Conservation (phyloP, 2,797 vertebrate genomes). For the Champsocephalus esox region DNA sequence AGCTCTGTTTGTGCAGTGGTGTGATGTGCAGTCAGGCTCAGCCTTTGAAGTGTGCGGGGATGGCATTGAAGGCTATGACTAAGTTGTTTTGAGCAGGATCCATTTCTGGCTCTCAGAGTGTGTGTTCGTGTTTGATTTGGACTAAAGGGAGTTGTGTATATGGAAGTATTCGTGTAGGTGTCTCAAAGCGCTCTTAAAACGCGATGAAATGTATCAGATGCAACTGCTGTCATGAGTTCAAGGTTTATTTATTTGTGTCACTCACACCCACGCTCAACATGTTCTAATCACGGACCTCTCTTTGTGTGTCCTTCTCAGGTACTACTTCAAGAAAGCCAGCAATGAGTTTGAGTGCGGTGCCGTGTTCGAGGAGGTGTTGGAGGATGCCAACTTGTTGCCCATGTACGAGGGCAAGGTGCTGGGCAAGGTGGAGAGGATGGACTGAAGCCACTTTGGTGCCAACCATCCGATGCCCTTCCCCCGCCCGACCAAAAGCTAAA, state of each 20-base stretch:
- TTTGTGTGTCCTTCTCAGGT: conserved; percentile 82
- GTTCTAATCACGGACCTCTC: conserved; percentile 54
- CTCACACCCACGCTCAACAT: conserved; percentile 26
- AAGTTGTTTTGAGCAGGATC: conserved; percentile 76
- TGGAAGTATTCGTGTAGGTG: conserved; percentile 63
- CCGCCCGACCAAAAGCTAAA: conserved; percentile 66
- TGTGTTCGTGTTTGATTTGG: conserved; percentile 74
- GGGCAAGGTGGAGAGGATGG: conserved; percentile 95
- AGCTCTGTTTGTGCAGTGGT: conserved; percentile 71
- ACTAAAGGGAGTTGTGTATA: conserved; percentile 69
- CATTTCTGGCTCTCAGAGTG: conserved; percentile 69
- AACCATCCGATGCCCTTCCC: conserved; percentile 40
- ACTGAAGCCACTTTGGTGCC: conserved; percentile 77
- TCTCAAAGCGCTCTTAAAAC: conserved; percentile 63
- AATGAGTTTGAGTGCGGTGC: conserved; percentile 96
- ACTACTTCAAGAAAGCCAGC: conserved; percentile 98
- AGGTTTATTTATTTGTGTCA: background rate
- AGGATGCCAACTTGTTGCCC: conserved; percentile 90
- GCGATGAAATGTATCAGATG: conserved; percentile 64
- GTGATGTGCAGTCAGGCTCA: conserved; percentile 73
- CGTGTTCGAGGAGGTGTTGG: conserved; percentile 95
- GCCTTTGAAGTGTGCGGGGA: conserved; percentile 74
- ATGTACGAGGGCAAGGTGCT: conserved; percentile 95
- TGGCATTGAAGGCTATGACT: conserved; percentile 78
- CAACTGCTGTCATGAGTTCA: conserved; percentile 54